Evolutionary conservation across 2,888 invertebrate species (phyloP).

Genomic region (Dermolepida albohirtum): DNA sequence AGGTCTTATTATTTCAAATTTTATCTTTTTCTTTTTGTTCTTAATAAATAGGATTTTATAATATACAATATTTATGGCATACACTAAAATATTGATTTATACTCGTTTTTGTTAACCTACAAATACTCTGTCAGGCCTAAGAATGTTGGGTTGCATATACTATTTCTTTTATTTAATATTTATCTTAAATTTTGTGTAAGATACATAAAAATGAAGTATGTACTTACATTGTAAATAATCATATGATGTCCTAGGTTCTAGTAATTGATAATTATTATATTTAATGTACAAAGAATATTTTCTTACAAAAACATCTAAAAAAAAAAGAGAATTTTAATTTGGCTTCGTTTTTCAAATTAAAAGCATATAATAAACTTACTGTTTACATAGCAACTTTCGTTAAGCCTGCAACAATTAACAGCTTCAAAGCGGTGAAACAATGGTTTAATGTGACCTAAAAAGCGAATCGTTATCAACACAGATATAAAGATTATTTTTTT

Average conservation of each 20-base stretch:
- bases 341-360: neutral
- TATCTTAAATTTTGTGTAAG: too few relatives aligned
- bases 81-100: too few relatives aligned
- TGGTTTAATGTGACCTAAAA: constrained; percentile 7
- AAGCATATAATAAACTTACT: neutral
- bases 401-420: neutral
- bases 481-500: neutral
- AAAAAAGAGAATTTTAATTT: neutral
- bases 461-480: neutral
- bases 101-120: too few relatives aligned
- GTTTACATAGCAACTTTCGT: neutral
- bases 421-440: neutral
- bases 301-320: neutral
- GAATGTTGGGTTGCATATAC: too few relatives aligned
- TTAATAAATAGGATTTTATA: too few relatives aligned
- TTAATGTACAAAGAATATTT: neutral
- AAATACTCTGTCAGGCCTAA: too few relatives aligned
- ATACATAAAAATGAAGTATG: neutral
- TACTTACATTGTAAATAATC: constrained; percentile 1
- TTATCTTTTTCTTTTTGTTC: too few relatives aligned
- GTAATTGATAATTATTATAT: neutral
- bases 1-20: too few relatives aligned
- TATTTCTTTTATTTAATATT: too few relatives aligned
- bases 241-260: neutral
- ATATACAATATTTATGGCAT: too few relatives aligned